phyloP scores from a whole-genome alignment of 2,888 invertebrate genomes.

The Escarpia spicata region DNA sequence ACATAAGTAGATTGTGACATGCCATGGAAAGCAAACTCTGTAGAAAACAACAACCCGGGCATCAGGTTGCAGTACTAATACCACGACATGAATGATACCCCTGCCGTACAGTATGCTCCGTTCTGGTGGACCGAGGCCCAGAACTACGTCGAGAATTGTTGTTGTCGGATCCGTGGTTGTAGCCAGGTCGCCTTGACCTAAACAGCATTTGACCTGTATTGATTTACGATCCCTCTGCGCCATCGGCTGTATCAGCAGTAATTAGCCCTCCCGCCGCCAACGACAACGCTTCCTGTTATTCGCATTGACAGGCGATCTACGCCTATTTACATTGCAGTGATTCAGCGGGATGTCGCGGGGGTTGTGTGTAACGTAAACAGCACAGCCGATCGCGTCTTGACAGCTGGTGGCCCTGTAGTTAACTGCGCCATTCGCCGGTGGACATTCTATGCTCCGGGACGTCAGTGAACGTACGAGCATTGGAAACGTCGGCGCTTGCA shows the following conservation, averaged over 20 bases:
- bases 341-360: neutral
- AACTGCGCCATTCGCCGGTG: neutral
- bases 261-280: neutral
- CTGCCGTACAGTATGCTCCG: neutral
- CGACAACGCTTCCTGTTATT: neutral
- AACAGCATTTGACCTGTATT: neutral
- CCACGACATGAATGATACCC: neutral
- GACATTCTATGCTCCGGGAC: constrained; percentile 56
- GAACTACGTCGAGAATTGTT: neutral
- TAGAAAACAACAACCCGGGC: no score
- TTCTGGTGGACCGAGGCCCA: neutral
- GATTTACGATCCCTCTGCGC: neutral
- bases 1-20: no score
- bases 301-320: neutral
- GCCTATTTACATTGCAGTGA: neutral
- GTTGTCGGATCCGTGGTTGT: neutral
- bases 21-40: no score
- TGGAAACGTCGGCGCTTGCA: constrained; percentile 25
- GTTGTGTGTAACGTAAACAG: neutral
- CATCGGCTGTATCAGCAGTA: neutral
- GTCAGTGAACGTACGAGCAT: constrained; percentile 64
- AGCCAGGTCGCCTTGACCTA: neutral
- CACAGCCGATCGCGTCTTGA: neutral
- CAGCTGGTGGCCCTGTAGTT: neutral
- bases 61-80: neutral